A percentile compares a stretch with the other conserved stretches of the same genome.
phyloP scores from a whole-genome alignment of 2,888 invertebrate genomes.

The Watsonalla binaria region DNA sequence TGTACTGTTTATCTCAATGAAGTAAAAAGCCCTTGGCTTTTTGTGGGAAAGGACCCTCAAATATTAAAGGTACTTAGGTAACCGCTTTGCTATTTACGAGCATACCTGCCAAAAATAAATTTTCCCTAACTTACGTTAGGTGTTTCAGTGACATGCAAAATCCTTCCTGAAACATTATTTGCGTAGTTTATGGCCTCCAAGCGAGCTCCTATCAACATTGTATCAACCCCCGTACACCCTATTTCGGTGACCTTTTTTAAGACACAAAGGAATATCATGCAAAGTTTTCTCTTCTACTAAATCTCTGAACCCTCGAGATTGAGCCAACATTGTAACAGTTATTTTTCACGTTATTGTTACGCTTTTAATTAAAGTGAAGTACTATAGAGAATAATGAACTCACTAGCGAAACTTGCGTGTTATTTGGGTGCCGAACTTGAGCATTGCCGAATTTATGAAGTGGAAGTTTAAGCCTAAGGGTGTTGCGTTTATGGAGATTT shows the following conservation, averaged over 20 bases:
- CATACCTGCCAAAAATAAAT: neutral
- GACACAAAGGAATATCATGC: constrained; percentile 17
- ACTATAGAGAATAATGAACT: too few species aligned
- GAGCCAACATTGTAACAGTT: constrained; percentile 8
- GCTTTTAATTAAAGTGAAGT: too few species aligned
- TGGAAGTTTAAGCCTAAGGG: too few species aligned
- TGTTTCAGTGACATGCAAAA: constrained; percentile 7
- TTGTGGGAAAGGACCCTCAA: constrained; percentile 1
- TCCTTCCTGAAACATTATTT: constrained; percentile 23
- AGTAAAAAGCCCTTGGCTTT: neutral
- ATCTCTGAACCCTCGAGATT: constrained; percentile 7
- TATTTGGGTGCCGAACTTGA: too few species aligned
- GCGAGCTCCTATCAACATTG: constrained; percentile 26
- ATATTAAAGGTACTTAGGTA: neutral
- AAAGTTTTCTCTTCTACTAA: constrained; percentile 6
- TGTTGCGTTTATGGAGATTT: too few species aligned
- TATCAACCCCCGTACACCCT: constrained; percentile 20
- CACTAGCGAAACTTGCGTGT: too few species aligned
- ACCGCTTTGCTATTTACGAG: neutral
- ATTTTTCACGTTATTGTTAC: too few species aligned
- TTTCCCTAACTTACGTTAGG: neutral
- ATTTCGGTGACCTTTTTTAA: constrained; percentile 19
- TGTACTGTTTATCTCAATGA: neutral
- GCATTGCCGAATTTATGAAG: too few species aligned
- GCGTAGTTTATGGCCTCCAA: constrained; percentile 27